Conservation (phyloP, 2,797 vertebrate species). For the Gadopsis marmoratus region DNA sequence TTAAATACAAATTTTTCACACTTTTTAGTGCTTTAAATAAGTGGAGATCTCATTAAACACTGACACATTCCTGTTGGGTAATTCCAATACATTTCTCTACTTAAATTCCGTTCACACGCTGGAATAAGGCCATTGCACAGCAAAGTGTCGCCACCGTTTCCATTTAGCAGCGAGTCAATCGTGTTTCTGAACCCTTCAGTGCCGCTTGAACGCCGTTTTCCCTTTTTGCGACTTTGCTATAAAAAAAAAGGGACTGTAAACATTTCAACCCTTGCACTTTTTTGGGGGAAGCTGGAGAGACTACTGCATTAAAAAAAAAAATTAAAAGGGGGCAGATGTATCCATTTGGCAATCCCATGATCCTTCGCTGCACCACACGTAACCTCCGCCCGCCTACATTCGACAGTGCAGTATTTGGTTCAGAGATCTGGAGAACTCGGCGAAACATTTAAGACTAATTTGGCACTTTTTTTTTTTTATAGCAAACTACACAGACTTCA, state of each 20-base stretch:
- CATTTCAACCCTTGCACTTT: slow-evolving; percentile 58
- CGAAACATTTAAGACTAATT: slow-evolving; percentile 73
- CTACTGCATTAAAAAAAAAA: slow-evolving; percentile 31
- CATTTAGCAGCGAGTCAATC: slow-evolving; percentile 79
- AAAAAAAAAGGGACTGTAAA: slow-evolving; percentile 66
- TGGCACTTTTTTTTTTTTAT: slow-evolving; percentile 76
- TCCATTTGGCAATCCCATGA: slow-evolving; percentile 64
- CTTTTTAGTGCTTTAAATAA: slow-evolving; percentile 57
- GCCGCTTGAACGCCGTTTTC: slow-evolving; percentile 49
- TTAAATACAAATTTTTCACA: slow-evolving; percentile 36
- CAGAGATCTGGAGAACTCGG: slow-evolving; percentile 51
- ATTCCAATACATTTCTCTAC: slow-evolving; percentile 2
- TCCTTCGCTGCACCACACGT: slow-evolving; percentile 62
- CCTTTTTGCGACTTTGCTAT: slow-evolving; percentile 67
- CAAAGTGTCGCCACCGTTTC: slow-evolving; percentile 35
- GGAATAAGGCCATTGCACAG: slow-evolving; percentile 59
- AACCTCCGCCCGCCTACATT: slow-evolving; percentile 61
- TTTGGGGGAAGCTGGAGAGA: slow-evolving; percentile 68
- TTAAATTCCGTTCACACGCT: slow-evolving; percentile 16
- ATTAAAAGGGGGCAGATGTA: not conserved
- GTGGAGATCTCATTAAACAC: slow-evolving; percentile 24
- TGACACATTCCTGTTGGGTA: slow-evolving; percentile 44
- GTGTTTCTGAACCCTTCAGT: slow-evolving; percentile 60
- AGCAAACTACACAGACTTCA: slow-evolving; percentile 66
- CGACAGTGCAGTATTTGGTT: slow-evolving; percentile 63